Evolutionary conservation across 2,797 vertebrate genomes (phyloP).

Genomic region (Hylomyscus alleni): DNA sequence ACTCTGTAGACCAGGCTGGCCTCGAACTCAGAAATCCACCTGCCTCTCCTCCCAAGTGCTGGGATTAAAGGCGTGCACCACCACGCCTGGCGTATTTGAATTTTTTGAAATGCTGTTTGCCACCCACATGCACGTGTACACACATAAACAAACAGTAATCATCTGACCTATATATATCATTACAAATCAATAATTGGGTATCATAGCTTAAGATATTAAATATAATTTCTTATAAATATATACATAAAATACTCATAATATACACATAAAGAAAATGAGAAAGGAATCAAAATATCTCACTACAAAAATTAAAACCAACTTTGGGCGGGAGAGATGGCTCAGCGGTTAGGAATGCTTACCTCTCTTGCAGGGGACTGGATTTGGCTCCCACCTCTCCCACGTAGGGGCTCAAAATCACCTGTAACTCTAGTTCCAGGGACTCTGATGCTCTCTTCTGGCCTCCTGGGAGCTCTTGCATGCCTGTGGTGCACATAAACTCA

Average conservation of each 20-base stretch:
- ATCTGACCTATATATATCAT: background rate
- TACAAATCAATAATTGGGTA: background rate
- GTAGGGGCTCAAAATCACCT: background rate
- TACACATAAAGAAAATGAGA: background rate
- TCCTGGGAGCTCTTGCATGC: background rate
- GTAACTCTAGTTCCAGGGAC: background rate
- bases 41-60: too few relatives aligned
- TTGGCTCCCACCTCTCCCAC: background rate
- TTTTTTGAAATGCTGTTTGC: slow-evolving; percentile 1
- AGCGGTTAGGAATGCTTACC: background rate
- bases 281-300: background rate
- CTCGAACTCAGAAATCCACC: too few relatives aligned
- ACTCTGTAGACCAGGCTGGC: too few relatives aligned
- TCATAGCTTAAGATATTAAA: background rate
- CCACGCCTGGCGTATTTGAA: too few relatives aligned
- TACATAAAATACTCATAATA: background rate
- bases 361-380: background rate
- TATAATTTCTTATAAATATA: background rate
- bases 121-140: background rate
- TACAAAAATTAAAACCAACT: background rate
- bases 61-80: too few relatives aligned
- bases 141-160: background rate
- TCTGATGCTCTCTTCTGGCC: background rate
- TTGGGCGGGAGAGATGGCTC: background rate
- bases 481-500: background rate